Base-by-base conservation (phyloP, 2,797 vertebrate species). In the Trichosurus vulpecula region DNA sequence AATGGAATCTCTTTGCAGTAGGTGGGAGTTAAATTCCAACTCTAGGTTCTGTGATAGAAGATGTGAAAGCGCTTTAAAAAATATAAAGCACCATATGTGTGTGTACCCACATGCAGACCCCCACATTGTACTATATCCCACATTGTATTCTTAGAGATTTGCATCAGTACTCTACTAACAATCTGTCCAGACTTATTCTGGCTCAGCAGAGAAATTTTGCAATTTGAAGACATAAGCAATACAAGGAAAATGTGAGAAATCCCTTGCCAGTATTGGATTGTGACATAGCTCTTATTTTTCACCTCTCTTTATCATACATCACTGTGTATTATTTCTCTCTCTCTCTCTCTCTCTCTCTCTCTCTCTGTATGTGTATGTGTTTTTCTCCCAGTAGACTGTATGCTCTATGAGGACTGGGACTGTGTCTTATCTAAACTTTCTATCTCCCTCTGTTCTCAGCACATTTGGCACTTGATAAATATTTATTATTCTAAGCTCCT, bases 61-160 rank as follows among this genome's bases (percentile, higher is more conserved):
- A 92, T 93, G 29, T 90, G 51, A 94, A 95, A 95, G 90, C 92
- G 29, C 66, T 94, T 97, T 54, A 27, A 92, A 93, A 96, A 94
- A n/a, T 81, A 5, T 94, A 51, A 58, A 58, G 29, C 35, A 74
- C 10, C 66, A 74, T 22, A 22, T 74, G 22, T 47, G 74, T 41
- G 66, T 41, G n/a, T 58, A 30, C 56, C 56, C 56, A 58, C 56
- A 29, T 57, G 16, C 61, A 41, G 35, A 74, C 35, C 16, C 31
- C 61, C 61, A n/a, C n/a, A 41, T 41, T 22, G 14, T 41, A 74
- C 35, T 35, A 10, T 57, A 27, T 57, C 25, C 55, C 55, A 61
- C 12, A 35, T 61, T 35, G 31, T 66, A 61, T 4, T 66, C 35
- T 66, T 66, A n/a, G 58, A 66, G 58, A 66, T 66, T 66, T n/a